Percentiles rank a stretch among this genome's conserved stretches.
Conservation (phyloP, 2,113 vertebrate genomes). For the Rhinolophus ferrumequinum region DNA sequence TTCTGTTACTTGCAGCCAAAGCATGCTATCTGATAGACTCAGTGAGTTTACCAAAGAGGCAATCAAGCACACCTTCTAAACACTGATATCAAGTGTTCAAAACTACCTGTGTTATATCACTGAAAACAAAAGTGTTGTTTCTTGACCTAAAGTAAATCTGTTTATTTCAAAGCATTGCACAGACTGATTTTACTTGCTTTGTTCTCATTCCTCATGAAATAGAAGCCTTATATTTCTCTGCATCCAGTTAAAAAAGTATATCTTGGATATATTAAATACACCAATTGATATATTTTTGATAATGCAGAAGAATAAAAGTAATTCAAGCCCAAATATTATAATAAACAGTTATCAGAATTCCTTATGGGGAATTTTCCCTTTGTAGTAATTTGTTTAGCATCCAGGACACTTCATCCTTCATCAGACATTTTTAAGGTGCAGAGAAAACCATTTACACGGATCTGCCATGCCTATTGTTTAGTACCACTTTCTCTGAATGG, state of each 20-base stretch:
- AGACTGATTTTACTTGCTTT: background rate
- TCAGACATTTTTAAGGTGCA: conserved; percentile 69
- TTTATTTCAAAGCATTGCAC: background rate
- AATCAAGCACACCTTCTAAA: background rate
- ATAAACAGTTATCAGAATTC: conserved; percentile 48
- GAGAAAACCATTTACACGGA: conserved; percentile 71
- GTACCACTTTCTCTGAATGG: conserved; percentile 75
- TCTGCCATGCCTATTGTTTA: conserved; percentile 67
- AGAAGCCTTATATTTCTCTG: background rate
- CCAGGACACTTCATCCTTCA: conserved; percentile 70
- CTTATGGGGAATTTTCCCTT: conserved; percentile 49
- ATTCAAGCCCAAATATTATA: background rate
- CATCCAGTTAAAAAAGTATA: conserved; percentile 46
- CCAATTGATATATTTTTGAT: background rate
- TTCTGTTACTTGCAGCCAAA: background rate
- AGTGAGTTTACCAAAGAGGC: background rate
- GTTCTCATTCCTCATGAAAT: conserved; percentile 13
- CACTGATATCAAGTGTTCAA: background rate
- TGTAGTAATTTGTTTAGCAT: conserved; percentile 67
- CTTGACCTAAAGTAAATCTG: background rate
- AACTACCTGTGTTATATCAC: background rate
- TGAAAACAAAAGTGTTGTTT: background rate
- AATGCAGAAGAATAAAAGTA: background rate
- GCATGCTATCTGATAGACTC: background rate
- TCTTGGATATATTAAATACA: background rate